These are phyloP conservation scores for Ptychochromis oligacanthus DNA, from an alignment of 2,113 vertebrate species.

Conservation along the genomic window DNA sequence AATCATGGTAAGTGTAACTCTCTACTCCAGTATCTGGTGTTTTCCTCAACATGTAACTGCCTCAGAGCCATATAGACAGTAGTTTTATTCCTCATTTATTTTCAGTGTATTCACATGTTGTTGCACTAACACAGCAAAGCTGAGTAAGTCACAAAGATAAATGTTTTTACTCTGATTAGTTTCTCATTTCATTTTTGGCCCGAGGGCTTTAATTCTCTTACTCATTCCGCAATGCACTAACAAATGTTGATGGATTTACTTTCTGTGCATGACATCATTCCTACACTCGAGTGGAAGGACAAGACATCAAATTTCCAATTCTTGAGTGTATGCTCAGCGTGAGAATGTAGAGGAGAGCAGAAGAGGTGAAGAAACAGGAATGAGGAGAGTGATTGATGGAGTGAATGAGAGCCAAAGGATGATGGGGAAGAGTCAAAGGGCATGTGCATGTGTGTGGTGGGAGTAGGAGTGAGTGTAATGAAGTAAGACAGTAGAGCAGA, in stretches of 20 bases:
- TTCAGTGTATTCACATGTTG: conserved; percentile 39
- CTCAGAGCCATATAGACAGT: conserved; percentile 18
- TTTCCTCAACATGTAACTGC: conserved; percentile 37
- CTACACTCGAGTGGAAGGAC: conserved; percentile 43
- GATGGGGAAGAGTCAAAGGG: conserved; percentile 58
- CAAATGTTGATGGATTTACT: conserved; percentile 63
- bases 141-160: conserved; percentile 53
- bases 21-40: conserved; percentile 10
- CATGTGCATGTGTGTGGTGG: conserved; percentile 41
- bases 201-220: conserved; percentile 30
- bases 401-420: conserved; percentile 61
- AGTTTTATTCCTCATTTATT: conserved; percentile 44
- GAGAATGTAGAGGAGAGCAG: conserved; percentile 26
- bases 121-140: conserved; percentile 26
- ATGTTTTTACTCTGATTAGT: conserved; percentile 63
- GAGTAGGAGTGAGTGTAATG: conserved; percentile 57
- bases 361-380: conserved; percentile 57
- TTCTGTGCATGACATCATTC: conserved; percentile 66
- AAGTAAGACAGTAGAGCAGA: conserved; percentile 57
- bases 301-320: conserved; percentile 56
- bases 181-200: conserved; percentile 55
- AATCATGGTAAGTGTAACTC: conserved; percentile 45
- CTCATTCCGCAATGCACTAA: conserved; percentile 28
- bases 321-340: conserved; percentile 27
- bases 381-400: conserved; percentile 63